Base-by-base conservation (phyloP, 2,797 vertebrate genomes). In the Galaxias olidus region DNA sequence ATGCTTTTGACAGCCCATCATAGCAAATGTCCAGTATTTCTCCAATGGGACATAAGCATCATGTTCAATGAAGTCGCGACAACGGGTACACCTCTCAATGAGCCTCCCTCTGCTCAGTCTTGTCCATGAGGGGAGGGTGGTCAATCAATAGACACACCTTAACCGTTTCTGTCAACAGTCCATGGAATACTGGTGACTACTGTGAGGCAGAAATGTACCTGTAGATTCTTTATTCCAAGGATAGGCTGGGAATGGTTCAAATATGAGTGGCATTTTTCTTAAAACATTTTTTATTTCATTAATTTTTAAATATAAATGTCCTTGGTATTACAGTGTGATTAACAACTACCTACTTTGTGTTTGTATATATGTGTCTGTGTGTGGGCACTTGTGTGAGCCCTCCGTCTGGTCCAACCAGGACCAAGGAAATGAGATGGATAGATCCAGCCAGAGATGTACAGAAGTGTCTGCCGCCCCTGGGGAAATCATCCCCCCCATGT, bases 401-500 rank as follows among this genome's bases (percentile, higher is more conserved):
- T 70, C 76, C 80, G 72, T 65, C 41, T 74, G 84, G 73, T 82
- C 79, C 78, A 84, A n/a, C 17, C 94, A 95, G 94, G 86, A 89
- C 85, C 76, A 80, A 85, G 87, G 77, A 86, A 79, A 78, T 83
- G 79, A 87, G 87, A 86, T 85, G n/a, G n/a, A 6, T 6, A 85
- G 88, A 90, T 90, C 88, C 87, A 90, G 87, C 80, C 84, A 83
- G 86, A 90, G 87, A 89, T 93, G 94, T 93, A 93, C 88, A 88
- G 93, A 93, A 90, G 93, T 93, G 91, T 87, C 77, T 1, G 60
- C 74, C 74, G 93, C 92, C 95, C 92, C 94, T 73, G 91, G 95
- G 96, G 95, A 97, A 97, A 97, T 97, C 96, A 97, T 89, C 92
- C 81, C 81, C 81, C 90, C 91, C 90, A 87, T 94, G 94, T 95